These are phyloP conservation scores for Ciona savignyi DNA, from an alignment of 23 tunicate species.

Conservation along the genomic window DNA sequence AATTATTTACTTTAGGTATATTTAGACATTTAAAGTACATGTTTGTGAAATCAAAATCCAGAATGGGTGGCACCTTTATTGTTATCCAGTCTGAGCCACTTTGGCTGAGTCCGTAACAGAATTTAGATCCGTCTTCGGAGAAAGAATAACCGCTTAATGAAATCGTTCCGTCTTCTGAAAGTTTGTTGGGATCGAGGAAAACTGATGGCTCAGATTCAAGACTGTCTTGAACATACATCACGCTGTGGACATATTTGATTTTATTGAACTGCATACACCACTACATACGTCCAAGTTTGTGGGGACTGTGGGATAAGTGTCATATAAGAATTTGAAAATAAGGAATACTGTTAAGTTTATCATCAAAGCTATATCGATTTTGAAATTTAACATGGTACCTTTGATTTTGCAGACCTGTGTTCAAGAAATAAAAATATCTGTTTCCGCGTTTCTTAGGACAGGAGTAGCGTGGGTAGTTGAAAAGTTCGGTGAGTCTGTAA, in stretches of 20 bases:
- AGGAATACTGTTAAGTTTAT: too few species aligned
- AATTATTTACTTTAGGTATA: too few species aligned
- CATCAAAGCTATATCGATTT: too few species aligned
- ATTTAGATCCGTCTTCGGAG: conserved; percentile 57
- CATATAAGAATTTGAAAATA: too few species aligned
- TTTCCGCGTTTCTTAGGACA: conserved; percentile 72
- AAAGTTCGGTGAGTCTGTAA: conserved; percentile 69
- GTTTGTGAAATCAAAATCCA: neutral
- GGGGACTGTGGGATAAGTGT: too few species aligned
- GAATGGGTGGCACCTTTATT: conserved; percentile 48
- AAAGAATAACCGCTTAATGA: conserved; percentile 61
- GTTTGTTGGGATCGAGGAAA: conserved; percentile 85
- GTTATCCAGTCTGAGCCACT: conserved; percentile 98
- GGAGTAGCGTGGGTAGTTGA: conserved; percentile 76
- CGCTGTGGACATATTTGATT: conserved; percentile 35
- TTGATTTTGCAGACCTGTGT: conserved; percentile 95
- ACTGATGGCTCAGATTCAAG: conserved; percentile 38
- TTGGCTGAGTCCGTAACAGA: conserved; percentile 72
- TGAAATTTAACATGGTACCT: conserved; percentile 26
- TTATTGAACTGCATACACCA: too few species aligned
- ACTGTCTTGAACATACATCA: conserved; percentile 62
- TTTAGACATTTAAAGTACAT: neutral
- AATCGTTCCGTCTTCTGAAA: conserved; percentile 90
- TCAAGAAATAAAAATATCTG: conserved; percentile 65
- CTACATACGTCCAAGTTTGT: too few species aligned